Evolutionary conservation across 2,888 invertebrate genomes (phyloP).

Genomic region (Ptychoptera contaminata): DNA sequence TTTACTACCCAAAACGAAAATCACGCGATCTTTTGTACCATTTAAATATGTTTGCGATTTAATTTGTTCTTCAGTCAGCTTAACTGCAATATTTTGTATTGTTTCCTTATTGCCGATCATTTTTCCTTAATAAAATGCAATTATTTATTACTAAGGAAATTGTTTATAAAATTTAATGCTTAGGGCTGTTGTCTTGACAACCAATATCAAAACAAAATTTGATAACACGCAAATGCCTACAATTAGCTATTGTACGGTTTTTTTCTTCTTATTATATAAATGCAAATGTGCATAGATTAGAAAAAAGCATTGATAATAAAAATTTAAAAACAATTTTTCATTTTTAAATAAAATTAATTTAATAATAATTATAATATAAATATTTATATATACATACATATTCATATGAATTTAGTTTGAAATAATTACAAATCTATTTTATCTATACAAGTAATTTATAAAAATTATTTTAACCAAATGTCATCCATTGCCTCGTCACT

Average conservation of each 20-base stretch:
- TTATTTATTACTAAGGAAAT: not conserved
- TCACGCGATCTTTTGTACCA: constrained; percentile 34
- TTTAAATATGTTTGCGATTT: constrained; percentile 9
- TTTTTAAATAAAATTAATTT: no score
- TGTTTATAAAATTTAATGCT: not conserved
- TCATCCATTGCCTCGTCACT: constrained; percentile 65
- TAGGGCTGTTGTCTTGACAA: not conserved
- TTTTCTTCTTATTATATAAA: no score
- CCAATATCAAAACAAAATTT: not conserved
- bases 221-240: not conserved
- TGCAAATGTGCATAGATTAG: no score
- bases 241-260: not conserved
- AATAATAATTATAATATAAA: no score
- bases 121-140: not conserved
- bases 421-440: no score
- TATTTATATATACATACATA: no score
- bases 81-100: constrained; percentile 39
- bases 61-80: constrained; percentile 32
- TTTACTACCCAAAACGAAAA: constrained; percentile 51
- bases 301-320: no score
- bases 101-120: constrained; percentile 14
- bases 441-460: no score
- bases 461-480: constrained; percentile 49
- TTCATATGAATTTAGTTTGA: no score
- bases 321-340: no score